phyloP scores from a whole-genome alignment of 2,888 invertebrate species.

The Catocala nupta region DNA sequence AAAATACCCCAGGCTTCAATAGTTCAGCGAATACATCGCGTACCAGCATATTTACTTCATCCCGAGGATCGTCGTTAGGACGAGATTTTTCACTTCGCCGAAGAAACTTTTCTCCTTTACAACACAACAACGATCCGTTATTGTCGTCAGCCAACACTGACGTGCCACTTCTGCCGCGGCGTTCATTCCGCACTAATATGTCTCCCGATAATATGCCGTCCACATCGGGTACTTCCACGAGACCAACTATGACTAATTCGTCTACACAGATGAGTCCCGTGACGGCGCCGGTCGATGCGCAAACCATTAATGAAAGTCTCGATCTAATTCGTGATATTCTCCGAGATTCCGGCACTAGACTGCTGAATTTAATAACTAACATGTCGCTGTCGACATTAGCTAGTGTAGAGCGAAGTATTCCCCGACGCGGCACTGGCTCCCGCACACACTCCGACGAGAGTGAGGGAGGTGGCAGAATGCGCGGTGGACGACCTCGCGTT shows the following conservation, averaged over 20 bases:
- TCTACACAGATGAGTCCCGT: constrained; percentile 71
- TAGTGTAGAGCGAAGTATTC: constrained; percentile 65
- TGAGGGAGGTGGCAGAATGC: constrained; percentile 51
- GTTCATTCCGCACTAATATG: constrained; percentile 41
- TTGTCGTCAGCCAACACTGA: constrained; percentile 25
- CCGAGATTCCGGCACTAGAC: constrained; percentile 80
- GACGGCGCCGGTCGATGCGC: constrained; percentile 71
- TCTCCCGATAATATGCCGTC: constrained; percentile 48
- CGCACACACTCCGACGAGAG: constrained; percentile 68
- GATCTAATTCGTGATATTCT: constrained; percentile 82
- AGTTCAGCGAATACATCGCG: constrained; percentile 67
- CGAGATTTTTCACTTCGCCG: constrained; percentile 60
- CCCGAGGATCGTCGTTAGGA: constrained; percentile 59
- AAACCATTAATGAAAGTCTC: constrained; percentile 80
- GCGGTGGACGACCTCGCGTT: constrained; percentile 57
- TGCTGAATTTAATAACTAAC: constrained; percentile 81
- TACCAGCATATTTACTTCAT: constrained; percentile 76
- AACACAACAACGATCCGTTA: constrained; percentile 40
- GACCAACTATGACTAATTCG: constrained; percentile 67
- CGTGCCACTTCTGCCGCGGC: constrained; percentile 25
- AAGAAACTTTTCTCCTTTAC: constrained; percentile 58
- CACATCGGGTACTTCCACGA: constrained; percentile 51
- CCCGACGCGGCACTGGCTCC: constrained; percentile 54
- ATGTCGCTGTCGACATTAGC: constrained; percentile 79
- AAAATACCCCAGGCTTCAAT: constrained; percentile 48